These are phyloP conservation scores for Blastomussa wellsi DNA, from an alignment of 92 coral and sea anemone genomes.

Conservation along the genomic window DNA sequence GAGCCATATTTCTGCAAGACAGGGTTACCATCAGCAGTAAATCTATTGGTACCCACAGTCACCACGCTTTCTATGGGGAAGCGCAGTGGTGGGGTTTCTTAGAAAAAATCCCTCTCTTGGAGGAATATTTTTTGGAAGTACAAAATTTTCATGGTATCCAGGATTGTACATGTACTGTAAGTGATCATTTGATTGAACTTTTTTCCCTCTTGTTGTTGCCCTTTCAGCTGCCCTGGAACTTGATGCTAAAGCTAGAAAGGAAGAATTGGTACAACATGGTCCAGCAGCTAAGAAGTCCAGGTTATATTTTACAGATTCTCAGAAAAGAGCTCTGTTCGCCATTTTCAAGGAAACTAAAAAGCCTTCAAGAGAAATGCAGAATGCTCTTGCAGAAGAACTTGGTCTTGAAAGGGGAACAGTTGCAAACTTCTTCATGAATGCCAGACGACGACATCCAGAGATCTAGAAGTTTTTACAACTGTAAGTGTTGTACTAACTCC, in stretches of 20 bases:
- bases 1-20: too few relatives aligned
- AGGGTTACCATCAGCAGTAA: too few relatives aligned
- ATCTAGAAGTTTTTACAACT: slow-evolving; percentile 24
- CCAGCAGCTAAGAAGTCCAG: slow-evolving; percentile 64
- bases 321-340: slow-evolving; percentile 83
- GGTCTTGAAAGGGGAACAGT: slow-evolving; percentile 80
- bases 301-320: slow-evolving; percentile 82
- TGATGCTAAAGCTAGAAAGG: slow-evolving; percentile 65
- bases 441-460: slow-evolving; percentile 82
- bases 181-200: background rate
- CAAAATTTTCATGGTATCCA: background rate
- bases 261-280: slow-evolving; percentile 29
- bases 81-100: too few relatives aligned
- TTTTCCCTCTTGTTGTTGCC: background rate
- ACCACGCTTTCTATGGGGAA: too few relatives aligned
- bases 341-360: slow-evolving; percentile 90
- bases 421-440: slow-evolving; percentile 91
- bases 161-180: background rate
- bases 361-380: slow-evolving; percentile 86
- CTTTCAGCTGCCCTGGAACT: slow-evolving; percentile 79
- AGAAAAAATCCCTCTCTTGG: too few relatives aligned
- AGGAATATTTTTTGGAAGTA: too few relatives aligned
- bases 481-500: background rate
- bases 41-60: too few relatives aligned
- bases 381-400: slow-evolving; percentile 88